A percentile compares a stretch with the other conserved stretches of the same genome.
These are phyloP conservation scores for Anas bahamensis DNA, from an alignment of 2,797 vertebrate genomes.

Conservation along the genomic window DNA sequence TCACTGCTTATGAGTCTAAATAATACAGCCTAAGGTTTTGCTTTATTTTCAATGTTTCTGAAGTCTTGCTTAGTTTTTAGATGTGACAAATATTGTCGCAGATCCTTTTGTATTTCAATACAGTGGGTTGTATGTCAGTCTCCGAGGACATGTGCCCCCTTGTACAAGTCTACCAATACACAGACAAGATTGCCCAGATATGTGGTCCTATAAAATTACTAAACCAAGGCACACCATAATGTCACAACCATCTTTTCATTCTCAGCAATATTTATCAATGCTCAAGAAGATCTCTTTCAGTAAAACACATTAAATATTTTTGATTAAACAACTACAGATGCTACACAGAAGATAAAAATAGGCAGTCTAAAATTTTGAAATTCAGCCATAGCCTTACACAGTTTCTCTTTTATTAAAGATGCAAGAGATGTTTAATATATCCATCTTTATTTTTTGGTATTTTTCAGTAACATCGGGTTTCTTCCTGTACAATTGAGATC, in stretches of 20 bases:
- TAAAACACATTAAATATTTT: neutral
- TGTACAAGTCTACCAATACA: neutral
- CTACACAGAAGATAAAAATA: neutral
- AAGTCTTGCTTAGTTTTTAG: neutral
- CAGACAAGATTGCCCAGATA: neutral
- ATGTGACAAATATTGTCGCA: neutral
- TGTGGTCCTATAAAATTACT: neutral
- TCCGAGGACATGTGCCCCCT: neutral
- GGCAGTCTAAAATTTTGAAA: neutral
- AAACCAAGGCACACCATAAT: neutral
- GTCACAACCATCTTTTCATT: neutral
- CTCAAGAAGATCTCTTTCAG: neutral
- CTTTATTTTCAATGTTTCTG: neutral
- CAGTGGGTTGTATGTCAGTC: neutral
- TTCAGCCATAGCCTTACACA: neutral
- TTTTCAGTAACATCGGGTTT: neutral
- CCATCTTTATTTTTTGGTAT: neutral
- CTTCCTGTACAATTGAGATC: neutral
- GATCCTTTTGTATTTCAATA: neutral
- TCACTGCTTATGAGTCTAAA: conserved; percentile 30
- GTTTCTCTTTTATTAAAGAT: neutral
- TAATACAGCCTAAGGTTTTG: neutral
- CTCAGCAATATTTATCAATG: neutral
- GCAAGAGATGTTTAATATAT: neutral
- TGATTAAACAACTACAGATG: neutral